Base-by-base conservation (phyloP, 2,888 invertebrate species). In the Perizoma flavofasciatum region DNA sequence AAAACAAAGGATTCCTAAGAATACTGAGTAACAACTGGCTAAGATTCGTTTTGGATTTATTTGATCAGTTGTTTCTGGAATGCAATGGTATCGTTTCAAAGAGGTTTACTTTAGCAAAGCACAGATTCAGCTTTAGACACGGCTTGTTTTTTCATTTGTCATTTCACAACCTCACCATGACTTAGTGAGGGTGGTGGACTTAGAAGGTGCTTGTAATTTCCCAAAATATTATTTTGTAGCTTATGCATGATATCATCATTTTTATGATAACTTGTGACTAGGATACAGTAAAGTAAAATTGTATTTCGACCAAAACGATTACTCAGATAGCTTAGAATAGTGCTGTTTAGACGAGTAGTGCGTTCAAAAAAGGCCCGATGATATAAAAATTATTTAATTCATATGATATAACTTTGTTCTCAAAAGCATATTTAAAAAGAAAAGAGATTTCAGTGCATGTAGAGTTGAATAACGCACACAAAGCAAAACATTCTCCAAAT, bases 21-120 rank as follows among this genome's bases (percentile, higher is more conserved):
- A 58, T 58, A 63, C 49, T 43, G 50, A 55, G 52, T 37, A 52
- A 56, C 59, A 52, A 61, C 57, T 61, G 50, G 61, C 65, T 70
- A 68, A 69, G 74, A 75, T 73, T 77, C 68, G 73, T 74, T 56
- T 73, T 85, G 82, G 90, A 90, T 90, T 90, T 89, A 86, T 90
- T 89, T 88, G 78, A 81, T 81, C 90, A 90, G 88, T 69, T 90
- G 91, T 81, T 78, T 75, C 71, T 65, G 77, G 80, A 81, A 82
- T 83, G 81, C 77, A 77, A 74, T 71, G 71, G 75, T 71, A 70
- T 69, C 73, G 66, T 77, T 74, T 72, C 69, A 70, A 74, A 72
- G 61, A 68, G 59, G 74, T 77, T 78, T 78, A 70, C 69, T 73
- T 74, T 68, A 71, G 70, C 72, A 71, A 71, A 70, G 76, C 67